phyloP scores from a whole-genome alignment of 2,888 invertebrate species.

The Conus canariensis region DNA sequence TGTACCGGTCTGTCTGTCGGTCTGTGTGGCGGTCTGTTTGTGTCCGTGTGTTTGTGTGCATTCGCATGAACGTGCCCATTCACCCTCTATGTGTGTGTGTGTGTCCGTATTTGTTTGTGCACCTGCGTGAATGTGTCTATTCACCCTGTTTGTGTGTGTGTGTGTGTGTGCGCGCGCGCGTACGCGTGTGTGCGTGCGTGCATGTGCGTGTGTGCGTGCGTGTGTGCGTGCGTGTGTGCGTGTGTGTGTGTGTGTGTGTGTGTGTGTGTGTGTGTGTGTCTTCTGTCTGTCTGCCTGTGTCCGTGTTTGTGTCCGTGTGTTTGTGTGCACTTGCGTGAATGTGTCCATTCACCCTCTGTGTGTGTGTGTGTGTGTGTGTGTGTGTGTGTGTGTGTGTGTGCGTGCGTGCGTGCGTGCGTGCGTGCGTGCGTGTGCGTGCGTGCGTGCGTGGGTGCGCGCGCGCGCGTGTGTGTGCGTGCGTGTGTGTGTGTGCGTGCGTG shows the following conservation, averaged over 20 bases:
- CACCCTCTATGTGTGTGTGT: no score
- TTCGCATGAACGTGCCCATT: no score
- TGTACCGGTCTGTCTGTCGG: neutral
- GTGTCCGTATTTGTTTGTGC: no score
- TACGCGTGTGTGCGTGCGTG: neutral
- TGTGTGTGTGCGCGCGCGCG: neutral
- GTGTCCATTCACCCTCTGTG: neutral
- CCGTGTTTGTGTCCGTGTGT: no score
- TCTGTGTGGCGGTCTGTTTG: no score
- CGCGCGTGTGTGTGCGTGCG: neutral
- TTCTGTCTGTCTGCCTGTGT: no score
- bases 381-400: neutral
- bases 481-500: neutral
- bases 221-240: neutral
- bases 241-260: neutral
- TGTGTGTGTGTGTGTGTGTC: neutral
- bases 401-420: neutral
- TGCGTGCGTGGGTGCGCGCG: neutral
- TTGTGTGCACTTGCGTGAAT: neutral
- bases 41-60: neutral
- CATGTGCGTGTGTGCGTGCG: neutral
- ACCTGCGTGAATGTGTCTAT: neutral
- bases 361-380: conserved; percentile 10
- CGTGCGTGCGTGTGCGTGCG: neutral
- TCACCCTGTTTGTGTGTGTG: neutral